Conservation (phyloP, 2,888 invertebrate genomes). For the Hydriomena furcata region DNA sequence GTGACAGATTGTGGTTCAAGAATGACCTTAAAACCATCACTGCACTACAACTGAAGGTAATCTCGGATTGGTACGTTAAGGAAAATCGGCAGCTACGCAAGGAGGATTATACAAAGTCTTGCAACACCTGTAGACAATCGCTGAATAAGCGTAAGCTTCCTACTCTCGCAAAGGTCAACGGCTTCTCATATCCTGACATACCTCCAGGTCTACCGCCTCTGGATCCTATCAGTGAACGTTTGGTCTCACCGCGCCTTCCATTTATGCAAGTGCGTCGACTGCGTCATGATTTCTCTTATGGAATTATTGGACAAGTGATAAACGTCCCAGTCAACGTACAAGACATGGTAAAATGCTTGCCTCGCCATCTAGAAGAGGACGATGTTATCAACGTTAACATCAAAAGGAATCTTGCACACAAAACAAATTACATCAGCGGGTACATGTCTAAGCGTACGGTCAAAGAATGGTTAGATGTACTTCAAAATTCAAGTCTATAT, state of each 20-base stretch:
- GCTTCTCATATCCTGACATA: conserved; percentile 51
- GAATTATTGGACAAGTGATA: conserved; percentile 56
- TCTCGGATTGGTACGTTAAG: conserved; percentile 40
- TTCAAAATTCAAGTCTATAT: conserved; percentile 42
- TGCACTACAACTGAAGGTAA: conserved; percentile 46
- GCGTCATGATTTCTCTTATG: conserved; percentile 47
- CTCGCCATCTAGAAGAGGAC: conserved; percentile 49
- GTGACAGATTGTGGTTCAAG: conserved; percentile 54
- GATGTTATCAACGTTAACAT: conserved; percentile 50
- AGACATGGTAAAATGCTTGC: conserved; percentile 50
- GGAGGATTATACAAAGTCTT: conserved; percentile 39
- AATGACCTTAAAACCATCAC: conserved; percentile 53
- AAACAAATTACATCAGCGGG: conserved; percentile 44
- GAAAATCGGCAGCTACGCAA: conserved; percentile 36
- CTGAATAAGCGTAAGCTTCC: conserved; percentile 43
- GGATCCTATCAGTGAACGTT: conserved; percentile 49
- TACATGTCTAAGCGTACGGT: conserved; percentile 44
- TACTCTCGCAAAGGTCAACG: conserved; percentile 43
- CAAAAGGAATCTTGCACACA: conserved; percentile 46
- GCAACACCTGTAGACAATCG: conserved; percentile 42
- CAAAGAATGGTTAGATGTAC: conserved; percentile 42
- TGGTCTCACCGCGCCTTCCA: conserved; percentile 50
- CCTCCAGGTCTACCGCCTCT: conserved; percentile 45
- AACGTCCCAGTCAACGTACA: conserved; percentile 54
- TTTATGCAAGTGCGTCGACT: conserved; percentile 55